Evolutionary conservation across 2,888 invertebrate genomes (phyloP), one percentile per base, ranked within the genome.

Genomic region (Perizoma flavofasciatum): DNA sequence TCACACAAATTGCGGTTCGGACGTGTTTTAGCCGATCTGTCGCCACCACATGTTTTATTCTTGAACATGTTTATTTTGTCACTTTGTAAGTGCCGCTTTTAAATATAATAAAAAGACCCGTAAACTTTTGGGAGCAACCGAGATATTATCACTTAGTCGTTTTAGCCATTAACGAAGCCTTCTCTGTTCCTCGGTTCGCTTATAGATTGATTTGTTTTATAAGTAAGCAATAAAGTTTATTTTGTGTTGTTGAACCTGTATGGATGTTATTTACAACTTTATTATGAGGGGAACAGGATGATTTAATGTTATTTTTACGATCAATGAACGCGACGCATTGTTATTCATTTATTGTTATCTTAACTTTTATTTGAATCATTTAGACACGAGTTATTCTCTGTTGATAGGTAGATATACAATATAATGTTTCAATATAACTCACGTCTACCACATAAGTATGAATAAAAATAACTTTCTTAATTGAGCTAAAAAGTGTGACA

Each of bases 141-240:
- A 49, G 58, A 63, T 63, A 59, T 60, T 60, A 61, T 59, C 61
- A 62, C 37, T 57, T 34, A 45, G 46, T 61, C 46, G 52, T 57
- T 59, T 54, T 41, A 44, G 44, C 50, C 55, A 57, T 57, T 52
- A 59, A 59, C 51, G 54, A 55, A 51, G 46, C 39, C 49, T 53
- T 35, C 37, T 50, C 55, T 49, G 61, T 43, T 55, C 6, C 22
- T 44, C 44, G 32, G 44, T 35, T 67, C 67, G 58, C 64, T 64
- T 37, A 1, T 60, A 69, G 71, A 75, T 76, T 73, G 67, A 74
- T 73, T 71, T 72, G 68, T 74, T 75, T 74, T 73, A 73, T 72
- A 61, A 59, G 51, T 46, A 49, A 74, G 70, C 67, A 66, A 69
- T 74, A 66, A 63, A 59, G 56, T 67, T 68, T 62, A 70, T 72